Conservation (phyloP, 2,888 invertebrate genomes). For the Drosophila prostipennis region DNA sequence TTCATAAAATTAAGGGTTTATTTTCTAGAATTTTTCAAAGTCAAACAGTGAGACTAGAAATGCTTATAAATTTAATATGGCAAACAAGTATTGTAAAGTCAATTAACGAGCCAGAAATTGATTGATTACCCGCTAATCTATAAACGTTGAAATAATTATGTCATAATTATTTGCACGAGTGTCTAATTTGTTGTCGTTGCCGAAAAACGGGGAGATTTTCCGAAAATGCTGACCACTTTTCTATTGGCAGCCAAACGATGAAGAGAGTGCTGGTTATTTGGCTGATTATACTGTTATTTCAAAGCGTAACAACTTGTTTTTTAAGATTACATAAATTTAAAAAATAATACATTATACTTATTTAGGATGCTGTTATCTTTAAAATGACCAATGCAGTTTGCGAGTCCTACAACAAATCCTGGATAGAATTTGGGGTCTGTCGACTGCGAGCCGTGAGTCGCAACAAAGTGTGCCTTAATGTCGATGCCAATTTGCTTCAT, state of each 20-base stretch:
- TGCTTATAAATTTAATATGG: neutral
- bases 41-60: neutral
- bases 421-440: slow-evolving; percentile 42
- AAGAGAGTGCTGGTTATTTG: slow-evolving; percentile 11
- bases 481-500: slow-evolving; percentile 35
- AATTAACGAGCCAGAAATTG: slow-evolving; percentile 18
- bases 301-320: slow-evolving; percentile 1
- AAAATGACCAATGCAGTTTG: slow-evolving; percentile 58
- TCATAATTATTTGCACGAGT: slow-evolving; percentile 3
- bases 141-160: slow-evolving; percentile 7
- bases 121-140: slow-evolving; percentile 29
- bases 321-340: too few species aligned
- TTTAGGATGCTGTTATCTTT: slow-evolving; percentile 23
- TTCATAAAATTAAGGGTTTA: slow-evolving; percentile 6
- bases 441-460: slow-evolving; percentile 50
- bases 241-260: slow-evolving; percentile 13
- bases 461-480: slow-evolving; percentile 39
- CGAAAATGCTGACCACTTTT: neutral
- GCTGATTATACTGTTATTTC: neutral
- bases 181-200: slow-evolving; percentile 7
- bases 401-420: slow-evolving; percentile 49
- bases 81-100: neutral
- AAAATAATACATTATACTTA: neutral
- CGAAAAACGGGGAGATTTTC: neutral
- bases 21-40: neutral